Percentiles rank a stretch among this genome's conserved stretches.
phyloP scores from a whole-genome alignment of 2,113 vertebrate genomes.

The Saguinus midas region DNA sequence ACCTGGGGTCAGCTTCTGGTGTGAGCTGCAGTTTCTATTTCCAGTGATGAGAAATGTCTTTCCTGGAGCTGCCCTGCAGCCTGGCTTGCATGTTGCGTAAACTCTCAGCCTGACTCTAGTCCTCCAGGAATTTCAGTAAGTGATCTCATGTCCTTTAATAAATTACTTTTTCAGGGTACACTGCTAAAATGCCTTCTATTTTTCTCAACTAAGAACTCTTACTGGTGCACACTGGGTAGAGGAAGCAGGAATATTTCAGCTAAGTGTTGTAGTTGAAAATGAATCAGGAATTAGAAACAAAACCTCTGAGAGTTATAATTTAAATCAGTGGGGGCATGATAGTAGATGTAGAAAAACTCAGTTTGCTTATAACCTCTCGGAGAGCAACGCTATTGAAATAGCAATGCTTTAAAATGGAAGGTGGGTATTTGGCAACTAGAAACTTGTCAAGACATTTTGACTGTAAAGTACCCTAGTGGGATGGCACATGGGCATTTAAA shows the following conservation, averaged over 20 bases:
- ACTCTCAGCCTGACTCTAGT: neutral
- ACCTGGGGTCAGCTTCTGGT: neutral
- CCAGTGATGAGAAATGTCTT: neutral
- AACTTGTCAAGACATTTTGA: neutral
- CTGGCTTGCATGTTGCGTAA: neutral
- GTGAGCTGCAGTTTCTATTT: neutral
- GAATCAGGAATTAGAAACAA: constrained; percentile 34
- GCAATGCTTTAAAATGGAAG: neutral
- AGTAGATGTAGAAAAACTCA: constrained; percentile 34
- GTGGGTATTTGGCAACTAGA: neutral
- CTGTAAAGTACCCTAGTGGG: neutral
- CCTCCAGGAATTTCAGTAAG: neutral
- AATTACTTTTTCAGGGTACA: neutral
- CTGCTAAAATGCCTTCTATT: neutral
- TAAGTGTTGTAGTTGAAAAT: neutral
- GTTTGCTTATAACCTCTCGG: constrained; percentile 16
- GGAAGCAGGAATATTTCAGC: neutral
- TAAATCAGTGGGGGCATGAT: neutral
- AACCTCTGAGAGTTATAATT: constrained; percentile 45
- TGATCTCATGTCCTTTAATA: neutral
- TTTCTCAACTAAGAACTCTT: neutral
- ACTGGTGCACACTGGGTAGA: neutral
- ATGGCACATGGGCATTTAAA: neutral
- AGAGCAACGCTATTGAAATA: neutral
- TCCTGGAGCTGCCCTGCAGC: neutral